Evolutionary conservation across 2,888 invertebrate species (phyloP), one percentile per base, ranked within the genome.

Genomic region (Drosophila niveifrons): DNA sequence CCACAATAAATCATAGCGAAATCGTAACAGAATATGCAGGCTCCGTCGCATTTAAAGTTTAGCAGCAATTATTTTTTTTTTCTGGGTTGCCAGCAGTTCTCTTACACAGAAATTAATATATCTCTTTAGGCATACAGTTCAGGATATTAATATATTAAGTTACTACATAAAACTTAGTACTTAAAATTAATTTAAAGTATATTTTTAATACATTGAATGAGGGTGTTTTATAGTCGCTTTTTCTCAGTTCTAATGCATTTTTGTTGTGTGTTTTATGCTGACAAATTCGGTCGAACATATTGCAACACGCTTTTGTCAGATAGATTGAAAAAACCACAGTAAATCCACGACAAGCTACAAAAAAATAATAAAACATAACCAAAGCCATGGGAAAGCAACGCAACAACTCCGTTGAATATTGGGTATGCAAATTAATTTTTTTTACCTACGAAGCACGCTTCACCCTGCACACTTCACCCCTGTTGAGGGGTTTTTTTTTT

Each of bases 361-460:
- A 41, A 51, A 62, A 66, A 50, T 28, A 47, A 28, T 48, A 61
- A 41, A 29, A 57, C 36, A 63, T 34, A 55, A 64, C 46, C 28
- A 53, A 23, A 11, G 48, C 52, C 44, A 39, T 44, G 69, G 64
- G 59, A 72, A 70, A 18, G 34, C 10, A 36, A 66, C 64, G 47
- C 62, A 62, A 56, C 64, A 78, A 78, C 78, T 80, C 80, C 80
- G 67, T 78, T 66, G 80, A 77, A 81, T 84, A 78, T 84, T 86
- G 75, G 62, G 66, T 84, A 84, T 88, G 89, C 84, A 88, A 86
- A 86, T 88, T 78, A 75, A 75, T 82, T 79, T 87, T 85, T 82
- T 78, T 73, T 73, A 41, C 36, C 18, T 15, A 66, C 55, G 53
- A 39, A 36, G 29, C 9, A 36, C 11, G 23, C 7, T 50, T 23